These are phyloP conservation scores for Plutomurus gul DNA, from an alignment of 1,140 invertebrate genomes.

Conservation along the genomic window DNA sequence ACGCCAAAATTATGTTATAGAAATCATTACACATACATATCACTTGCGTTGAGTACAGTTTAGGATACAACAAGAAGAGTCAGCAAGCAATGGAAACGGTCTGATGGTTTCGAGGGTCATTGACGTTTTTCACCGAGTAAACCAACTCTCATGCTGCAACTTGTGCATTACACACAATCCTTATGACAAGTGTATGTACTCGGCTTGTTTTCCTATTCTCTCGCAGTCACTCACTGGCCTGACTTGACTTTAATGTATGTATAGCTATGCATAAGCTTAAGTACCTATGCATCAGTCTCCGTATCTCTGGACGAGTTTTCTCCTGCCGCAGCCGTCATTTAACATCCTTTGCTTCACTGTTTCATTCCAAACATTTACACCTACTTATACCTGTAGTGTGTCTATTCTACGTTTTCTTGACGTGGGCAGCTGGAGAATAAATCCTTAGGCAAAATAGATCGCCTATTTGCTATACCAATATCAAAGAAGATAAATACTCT, in stretches of 20 bases:
- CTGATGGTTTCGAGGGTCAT: conserved; percentile 52
- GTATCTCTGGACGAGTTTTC: too few relatives aligned
- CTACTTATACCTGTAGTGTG: too few relatives aligned
- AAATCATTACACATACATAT: neutral
- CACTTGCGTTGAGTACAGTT: neutral
- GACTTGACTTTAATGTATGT: neutral
- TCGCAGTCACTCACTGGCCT: neutral
- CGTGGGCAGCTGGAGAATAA: too few relatives aligned
- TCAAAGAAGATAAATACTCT: too few relatives aligned
- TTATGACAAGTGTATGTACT: neutral
- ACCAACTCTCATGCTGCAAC: neutral
- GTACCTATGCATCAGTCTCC: too few relatives aligned
- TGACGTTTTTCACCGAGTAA: conserved; percentile 44
- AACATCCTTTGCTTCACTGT: too few relatives aligned
- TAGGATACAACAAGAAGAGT: neutral
- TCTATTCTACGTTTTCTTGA: too few relatives aligned
- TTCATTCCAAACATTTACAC: too few relatives aligned
- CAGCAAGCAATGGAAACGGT: conserved; percentile 44
- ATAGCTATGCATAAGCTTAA: too few relatives aligned
- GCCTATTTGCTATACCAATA: too few relatives aligned
- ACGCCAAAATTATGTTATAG: neutral
- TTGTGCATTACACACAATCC: neutral
- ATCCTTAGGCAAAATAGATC: too few relatives aligned
- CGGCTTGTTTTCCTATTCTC: neutral
- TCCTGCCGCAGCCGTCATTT: too few relatives aligned